A percentile compares a stretch with the other conserved stretches of the same genome.
Conservation (phyloP, 2,797 vertebrate genomes). For the Poeciliopsis turneri region DNA sequence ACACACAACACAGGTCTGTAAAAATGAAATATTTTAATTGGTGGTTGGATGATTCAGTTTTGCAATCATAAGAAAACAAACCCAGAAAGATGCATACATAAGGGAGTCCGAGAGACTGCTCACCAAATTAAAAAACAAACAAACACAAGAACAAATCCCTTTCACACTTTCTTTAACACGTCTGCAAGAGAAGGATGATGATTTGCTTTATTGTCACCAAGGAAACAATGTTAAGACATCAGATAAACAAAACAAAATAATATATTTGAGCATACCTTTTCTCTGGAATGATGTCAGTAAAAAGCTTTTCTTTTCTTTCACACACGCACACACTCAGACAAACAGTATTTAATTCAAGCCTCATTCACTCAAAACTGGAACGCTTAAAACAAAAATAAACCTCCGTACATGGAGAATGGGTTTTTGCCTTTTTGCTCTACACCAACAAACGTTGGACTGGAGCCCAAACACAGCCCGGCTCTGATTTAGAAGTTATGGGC, state of each 20-base stretch:
- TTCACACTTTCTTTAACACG: slow-evolving; percentile 52
- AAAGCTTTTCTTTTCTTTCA: slow-evolving; percentile 31
- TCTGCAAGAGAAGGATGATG: slow-evolving; percentile 27
- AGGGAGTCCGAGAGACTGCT: slow-evolving; percentile 64
- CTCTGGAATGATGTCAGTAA: slow-evolving; percentile 68
- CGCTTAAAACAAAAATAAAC: slow-evolving; percentile 36
- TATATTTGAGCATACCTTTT: slow-evolving; percentile 56
- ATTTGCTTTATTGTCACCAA: slow-evolving; percentile 62
- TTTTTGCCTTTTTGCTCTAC: slow-evolving; percentile 23
- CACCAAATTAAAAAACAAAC: slow-evolving; percentile 36
- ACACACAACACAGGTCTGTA: slow-evolving; percentile 67
- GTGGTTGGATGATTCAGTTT: slow-evolving; percentile 81
- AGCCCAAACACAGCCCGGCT: slow-evolving; percentile 39
- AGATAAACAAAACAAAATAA: slow-evolving; percentile 59
- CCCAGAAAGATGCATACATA: slow-evolving; percentile 70
- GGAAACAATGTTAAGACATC: slow-evolving; percentile 73
- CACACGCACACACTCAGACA: background rate
- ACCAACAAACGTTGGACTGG: slow-evolving; percentile 35
- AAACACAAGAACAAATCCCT: slow-evolving; percentile 34
- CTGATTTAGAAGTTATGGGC: slow-evolving; percentile 36
- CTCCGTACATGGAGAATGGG: slow-evolving; percentile 15
- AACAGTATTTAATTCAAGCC: slow-evolving; percentile 17
- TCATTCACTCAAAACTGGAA: slow-evolving; percentile 39
- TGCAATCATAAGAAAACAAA: slow-evolving; percentile 79
- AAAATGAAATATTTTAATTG: slow-evolving; percentile 87